Conservation (phyloP, 2,113 vertebrate species). For the Phyllostomus discolor region DNA sequence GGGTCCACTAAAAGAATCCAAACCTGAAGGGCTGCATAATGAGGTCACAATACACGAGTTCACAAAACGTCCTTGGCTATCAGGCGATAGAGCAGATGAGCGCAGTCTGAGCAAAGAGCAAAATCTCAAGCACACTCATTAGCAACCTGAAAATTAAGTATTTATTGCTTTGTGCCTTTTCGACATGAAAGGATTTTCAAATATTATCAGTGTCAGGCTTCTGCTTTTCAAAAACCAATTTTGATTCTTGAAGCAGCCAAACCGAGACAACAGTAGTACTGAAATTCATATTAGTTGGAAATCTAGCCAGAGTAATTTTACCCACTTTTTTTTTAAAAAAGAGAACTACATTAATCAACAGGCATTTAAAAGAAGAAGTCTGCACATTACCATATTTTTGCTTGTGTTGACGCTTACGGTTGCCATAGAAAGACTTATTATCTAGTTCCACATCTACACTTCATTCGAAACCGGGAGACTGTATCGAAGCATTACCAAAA, state of each 20-base stretch:
- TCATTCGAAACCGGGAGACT: not conserved
- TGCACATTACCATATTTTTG: not conserved
- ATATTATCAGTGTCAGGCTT: not conserved
- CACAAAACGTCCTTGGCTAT: not conserved
- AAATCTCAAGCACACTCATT: not conserved
- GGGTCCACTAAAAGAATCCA: not conserved
- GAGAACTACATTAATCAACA: not conserved
- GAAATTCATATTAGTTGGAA: not conserved
- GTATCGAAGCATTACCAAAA: not conserved
- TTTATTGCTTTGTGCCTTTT: not conserved
- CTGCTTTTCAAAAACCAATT: not conserved
- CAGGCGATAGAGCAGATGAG: not conserved
- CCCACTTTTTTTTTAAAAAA: not conserved
- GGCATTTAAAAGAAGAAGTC: not conserved
- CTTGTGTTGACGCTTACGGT: not conserved
- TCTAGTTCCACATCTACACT: not conserved
- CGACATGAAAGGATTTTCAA: not conserved
- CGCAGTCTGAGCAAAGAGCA: not conserved
- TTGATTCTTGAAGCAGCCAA: not conserved
- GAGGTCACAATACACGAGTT: not conserved
- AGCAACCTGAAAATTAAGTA: not conserved
- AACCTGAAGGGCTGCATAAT: not conserved
- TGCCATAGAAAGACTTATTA: not conserved
- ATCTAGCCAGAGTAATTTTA: not conserved
- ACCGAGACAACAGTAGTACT: not conserved